phyloP scores from a whole-genome alignment of 2,888 invertebrate species.

The Villa cingulata region DNA sequence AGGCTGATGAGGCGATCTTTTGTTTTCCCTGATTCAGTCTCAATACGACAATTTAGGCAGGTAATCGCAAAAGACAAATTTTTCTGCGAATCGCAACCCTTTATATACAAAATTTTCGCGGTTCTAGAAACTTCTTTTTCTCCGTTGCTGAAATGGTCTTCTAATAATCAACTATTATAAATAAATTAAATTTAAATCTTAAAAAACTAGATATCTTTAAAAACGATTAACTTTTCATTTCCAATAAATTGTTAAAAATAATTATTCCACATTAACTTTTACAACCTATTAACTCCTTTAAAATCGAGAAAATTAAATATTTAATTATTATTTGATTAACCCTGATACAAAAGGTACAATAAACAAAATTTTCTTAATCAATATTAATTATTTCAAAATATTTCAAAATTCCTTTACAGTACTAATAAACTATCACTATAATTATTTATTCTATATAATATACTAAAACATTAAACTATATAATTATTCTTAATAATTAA shows the following conservation, averaged over 20 bases:
- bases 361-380: slow-evolving; percentile 43
- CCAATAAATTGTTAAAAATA: slow-evolving; percentile 48
- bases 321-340: slow-evolving; percentile 42
- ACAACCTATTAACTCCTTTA: slow-evolving; percentile 47
- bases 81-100: too few species aligned
- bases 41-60: too few species aligned
- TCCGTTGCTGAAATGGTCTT: too few species aligned
- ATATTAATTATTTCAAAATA: slow-evolving; percentile 37
- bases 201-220: slow-evolving; percentile 54
- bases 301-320: slow-evolving; percentile 43
- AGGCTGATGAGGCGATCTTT: too few species aligned
- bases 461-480: slow-evolving; percentile 36
- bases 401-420: slow-evolving; percentile 44
- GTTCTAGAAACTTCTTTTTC: too few species aligned
- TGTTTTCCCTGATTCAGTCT: too few species aligned
- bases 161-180: slow-evolving; percentile 16
- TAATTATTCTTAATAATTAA: slow-evolving; percentile 36
- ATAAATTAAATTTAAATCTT: slow-evolving; percentile 45
- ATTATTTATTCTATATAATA: slow-evolving; percentile 39
- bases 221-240: slow-evolving; percentile 52
- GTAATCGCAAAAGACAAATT: too few species aligned
- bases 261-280: slow-evolving; percentile 45
- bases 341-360: slow-evolving; percentile 62
- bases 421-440: slow-evolving; percentile 43
- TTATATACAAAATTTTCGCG: too few species aligned